Base-by-base conservation (phyloP, 2,888 invertebrate species). In the Cordylochernes scorpioides region DNA sequence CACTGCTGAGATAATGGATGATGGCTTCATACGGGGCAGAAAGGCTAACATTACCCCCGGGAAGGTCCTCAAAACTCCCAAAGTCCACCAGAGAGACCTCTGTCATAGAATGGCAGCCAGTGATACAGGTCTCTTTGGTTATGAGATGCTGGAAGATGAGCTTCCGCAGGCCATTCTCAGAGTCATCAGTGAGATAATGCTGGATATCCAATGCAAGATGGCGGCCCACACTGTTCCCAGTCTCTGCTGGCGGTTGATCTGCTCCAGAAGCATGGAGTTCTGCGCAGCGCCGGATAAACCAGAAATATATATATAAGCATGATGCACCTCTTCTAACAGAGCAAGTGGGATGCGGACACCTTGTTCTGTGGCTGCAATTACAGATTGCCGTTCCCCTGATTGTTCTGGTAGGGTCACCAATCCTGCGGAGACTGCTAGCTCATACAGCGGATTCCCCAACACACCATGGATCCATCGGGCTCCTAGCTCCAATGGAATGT, bases 61-160 rank as follows among this genome's bases (percentile, higher is more conserved):
- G 86, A 30, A 88, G 58, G 57, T 86, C 86, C 25, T 78, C 74
- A 48, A 84, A 88, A 46, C 80, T 80, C 36, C 86, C 88, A 57
- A 86, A 64, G 57, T 86, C 82, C 47, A 78, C 58, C 31, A 88
- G 65, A 53, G 86, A 80, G 42, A 88, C 71, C 52, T 86, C 80
- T 45, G 71, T 65, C 74, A 86, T 78, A 44, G 62, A 69, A 57
- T 77, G 68, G 57, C 82, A 82, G 42, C 86, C 86, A 35, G 75
- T 74, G 50, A 88, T 86, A 54, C 82, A 82, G 22, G 82, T 78
- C 59, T 88, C 86, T 35, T 84, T 63, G 58, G 77, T 75, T 26
- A 84, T 57, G 38, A 86, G 61, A 54, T 86, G 84, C 49, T 80
- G 71, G 50, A 86, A 84, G 44, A 88, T 67, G 44, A 78, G 60